Base-by-base conservation (phyloP, 2,113 vertebrate species). In the Anas platyrhynchos region DNA sequence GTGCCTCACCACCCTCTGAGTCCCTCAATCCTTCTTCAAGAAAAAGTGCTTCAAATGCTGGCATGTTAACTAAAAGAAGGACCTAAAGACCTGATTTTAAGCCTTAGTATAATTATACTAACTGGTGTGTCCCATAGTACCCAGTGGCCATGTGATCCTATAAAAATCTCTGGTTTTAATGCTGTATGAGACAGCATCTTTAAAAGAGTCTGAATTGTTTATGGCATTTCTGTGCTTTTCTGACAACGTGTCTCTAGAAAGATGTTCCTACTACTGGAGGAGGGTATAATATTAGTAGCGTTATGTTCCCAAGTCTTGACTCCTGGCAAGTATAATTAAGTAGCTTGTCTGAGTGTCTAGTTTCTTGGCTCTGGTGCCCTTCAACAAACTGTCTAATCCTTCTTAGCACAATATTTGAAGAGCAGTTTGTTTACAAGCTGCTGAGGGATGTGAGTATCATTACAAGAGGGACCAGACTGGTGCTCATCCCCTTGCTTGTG, bases 311-410 rank as follows among this genome's bases (percentile, higher is more conserved):
- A 79, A 54, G 78, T 46, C 27, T 44, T 85, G 81, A 75, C 15
- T 9, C 69, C 79, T 61, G 81, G 43, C 58, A 81, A 41, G 58
- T 20, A 50, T n/a, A 54, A 46, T 56, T 25, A 22, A 38, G 66
- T 61, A 78, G 56, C 16, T 71, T 91, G 67, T 83, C 16, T n/a
- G 18, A 79, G 78, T 79, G 23, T 86, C 80, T 79, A 29, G 29
- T 86, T 94, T 92, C 82, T 73, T 94, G 91, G 44, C 74, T 85
- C 58, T n/a, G 18, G 26, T 91, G 81, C 74, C 54, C 43, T 91
- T 73, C 31, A 65, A 58, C 0, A 1, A 88, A 43, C 34, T n/a
- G 52, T 26, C 29, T 69, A 48, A 84, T 91, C 43, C 36, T 41
- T 91, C 36, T 50, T 80, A 90, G 85, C 54, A 7, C 75, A 61